These are phyloP conservation scores for Temnothorax ravouxi DNA, from an alignment of 2,888 invertebrate genomes.

Conservation along the genomic window DNA sequence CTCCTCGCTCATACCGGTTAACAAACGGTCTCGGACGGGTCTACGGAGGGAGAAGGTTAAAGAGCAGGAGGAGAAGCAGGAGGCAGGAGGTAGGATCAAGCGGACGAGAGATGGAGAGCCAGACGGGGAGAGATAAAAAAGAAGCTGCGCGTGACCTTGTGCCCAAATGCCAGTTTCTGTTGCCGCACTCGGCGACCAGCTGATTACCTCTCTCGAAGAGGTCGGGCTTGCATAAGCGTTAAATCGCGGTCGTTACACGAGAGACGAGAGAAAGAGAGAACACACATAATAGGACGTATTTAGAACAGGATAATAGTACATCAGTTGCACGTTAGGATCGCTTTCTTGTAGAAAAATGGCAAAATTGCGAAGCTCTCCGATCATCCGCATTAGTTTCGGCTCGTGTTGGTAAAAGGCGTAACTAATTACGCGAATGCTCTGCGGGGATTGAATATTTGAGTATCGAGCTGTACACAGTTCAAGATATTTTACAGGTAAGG, in stretches of 20 bases:
- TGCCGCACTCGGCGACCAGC: conserved; percentile 62
- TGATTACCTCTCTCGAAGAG: conserved; percentile 64
- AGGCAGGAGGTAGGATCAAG: conserved; percentile 7
- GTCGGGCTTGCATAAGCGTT: conserved; percentile 75
- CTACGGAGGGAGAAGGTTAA: conserved; percentile 53
- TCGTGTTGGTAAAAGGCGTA: background rate
- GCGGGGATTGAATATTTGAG: background rate
- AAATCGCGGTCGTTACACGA: conserved; percentile 75
- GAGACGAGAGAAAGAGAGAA: conserved; percentile 15
- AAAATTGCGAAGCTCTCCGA: conserved; percentile 36
- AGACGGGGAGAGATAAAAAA: conserved; percentile 54
- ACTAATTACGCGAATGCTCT: background rate
- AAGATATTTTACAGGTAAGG: background rate
- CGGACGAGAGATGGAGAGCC: background rate
- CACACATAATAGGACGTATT: conserved; percentile 72
- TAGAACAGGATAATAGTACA: conserved; percentile 74
- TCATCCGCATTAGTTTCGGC: background rate
- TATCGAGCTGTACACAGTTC: background rate
- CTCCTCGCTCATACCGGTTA: conserved; percentile 63
- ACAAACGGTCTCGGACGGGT: conserved; percentile 67
- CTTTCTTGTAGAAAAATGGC: conserved; percentile 41
- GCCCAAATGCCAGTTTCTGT: conserved; percentile 79
- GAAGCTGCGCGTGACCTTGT: conserved; percentile 76
- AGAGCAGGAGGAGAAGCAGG: conserved; percentile 45
- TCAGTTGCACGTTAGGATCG: conserved; percentile 26